A percentile compares a stretch with the other conserved stretches of the same genome.
Conservation (phyloP, 2,797 vertebrate species). For the Periparus ater region DNA sequence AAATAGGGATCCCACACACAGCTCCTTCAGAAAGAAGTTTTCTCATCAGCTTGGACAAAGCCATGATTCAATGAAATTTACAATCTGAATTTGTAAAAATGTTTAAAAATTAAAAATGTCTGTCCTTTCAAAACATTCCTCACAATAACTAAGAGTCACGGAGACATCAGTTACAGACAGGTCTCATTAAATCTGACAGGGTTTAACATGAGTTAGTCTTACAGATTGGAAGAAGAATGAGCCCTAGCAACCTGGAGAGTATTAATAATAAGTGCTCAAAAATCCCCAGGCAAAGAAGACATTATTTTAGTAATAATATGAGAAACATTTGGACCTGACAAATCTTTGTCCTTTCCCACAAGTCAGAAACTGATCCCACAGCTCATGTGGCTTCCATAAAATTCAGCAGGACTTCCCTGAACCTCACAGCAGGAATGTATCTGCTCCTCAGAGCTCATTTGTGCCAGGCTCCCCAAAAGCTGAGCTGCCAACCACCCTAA, state of each 20-base stretch:
- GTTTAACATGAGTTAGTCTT: not conserved
- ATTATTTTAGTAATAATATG: not conserved
- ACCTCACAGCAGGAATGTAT: not conserved
- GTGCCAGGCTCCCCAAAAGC: not conserved
- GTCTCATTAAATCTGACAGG: not conserved
- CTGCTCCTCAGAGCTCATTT: not conserved
- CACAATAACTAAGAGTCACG: not conserved
- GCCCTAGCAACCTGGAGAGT: not conserved
- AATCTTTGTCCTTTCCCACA: not conserved
- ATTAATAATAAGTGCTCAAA: not conserved
- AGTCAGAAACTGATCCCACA: not conserved
- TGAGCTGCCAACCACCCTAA: not conserved
- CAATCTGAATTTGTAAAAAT: not conserved
- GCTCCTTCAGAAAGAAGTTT: not conserved
- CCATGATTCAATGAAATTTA: not conserved
- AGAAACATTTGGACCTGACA: not conserved
- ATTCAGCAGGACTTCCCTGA: not conserved
- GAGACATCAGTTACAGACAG: not conserved
- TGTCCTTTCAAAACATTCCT: not conserved
- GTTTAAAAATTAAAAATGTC: not conserved
- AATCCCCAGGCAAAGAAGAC: not conserved
- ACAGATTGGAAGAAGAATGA: not conserved
- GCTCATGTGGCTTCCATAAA: not conserved
- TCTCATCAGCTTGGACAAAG: not conserved
- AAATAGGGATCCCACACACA: not conserved